Conservation (phyloP, 2,797 vertebrate species). For the Mergus octosetaceus region DNA sequence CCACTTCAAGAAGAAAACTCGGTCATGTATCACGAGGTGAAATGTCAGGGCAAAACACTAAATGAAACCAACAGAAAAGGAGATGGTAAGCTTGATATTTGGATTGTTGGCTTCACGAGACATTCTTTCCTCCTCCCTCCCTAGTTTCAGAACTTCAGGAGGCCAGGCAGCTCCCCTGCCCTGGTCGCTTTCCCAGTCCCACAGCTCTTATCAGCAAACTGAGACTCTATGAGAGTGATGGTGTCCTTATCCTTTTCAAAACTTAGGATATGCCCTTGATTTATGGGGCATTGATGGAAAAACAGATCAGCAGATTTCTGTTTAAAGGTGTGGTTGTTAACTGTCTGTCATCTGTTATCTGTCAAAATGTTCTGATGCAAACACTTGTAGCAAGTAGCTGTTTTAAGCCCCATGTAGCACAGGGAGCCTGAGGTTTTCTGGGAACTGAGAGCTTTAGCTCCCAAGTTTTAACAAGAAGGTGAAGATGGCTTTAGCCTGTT, state of each 20-base stretch:
- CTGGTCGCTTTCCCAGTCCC: not conserved
- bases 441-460: not conserved
- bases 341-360: not conserved
- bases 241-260: not conserved
- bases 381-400: not conserved
- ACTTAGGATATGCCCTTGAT: not conserved
- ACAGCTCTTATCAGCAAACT: not conserved
- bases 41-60: constrained; percentile 79
- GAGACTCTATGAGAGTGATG: not conserved
- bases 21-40: constrained; percentile 83
- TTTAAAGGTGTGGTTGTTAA: not conserved
- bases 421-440: not conserved
- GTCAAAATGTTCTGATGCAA: not conserved
- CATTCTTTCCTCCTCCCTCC: not conserved
- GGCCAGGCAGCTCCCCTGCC: not conserved
- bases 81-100: constrained; percentile 78
- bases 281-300: not conserved
- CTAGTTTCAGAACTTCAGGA: not conserved
- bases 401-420: not conserved
- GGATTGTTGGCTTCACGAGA: not conserved
- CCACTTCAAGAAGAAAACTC: constrained; percentile 87
- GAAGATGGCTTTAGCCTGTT: not conserved
- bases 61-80: constrained; percentile 79
- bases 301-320: not conserved
- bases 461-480: not conserved